These are phyloP conservation scores for Neelides folsomi DNA, from an alignment of 2,888 invertebrate species.

Conservation along the genomic window DNA sequence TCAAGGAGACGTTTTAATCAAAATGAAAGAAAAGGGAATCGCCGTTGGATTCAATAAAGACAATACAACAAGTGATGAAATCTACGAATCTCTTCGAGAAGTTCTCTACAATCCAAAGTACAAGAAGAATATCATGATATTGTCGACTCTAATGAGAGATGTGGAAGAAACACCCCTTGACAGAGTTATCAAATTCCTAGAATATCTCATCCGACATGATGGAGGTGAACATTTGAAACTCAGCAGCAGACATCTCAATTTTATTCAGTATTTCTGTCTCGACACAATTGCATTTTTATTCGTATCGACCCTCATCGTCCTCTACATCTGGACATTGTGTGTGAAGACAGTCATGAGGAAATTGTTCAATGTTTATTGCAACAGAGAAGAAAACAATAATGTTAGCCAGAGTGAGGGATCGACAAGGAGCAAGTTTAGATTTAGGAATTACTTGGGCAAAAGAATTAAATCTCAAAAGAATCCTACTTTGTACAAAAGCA, in stretches of 20 bases:
- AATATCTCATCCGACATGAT: constrained; percentile 35
- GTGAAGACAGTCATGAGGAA: background rate
- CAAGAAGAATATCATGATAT: constrained; percentile 21
- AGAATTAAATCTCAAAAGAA: too few species aligned
- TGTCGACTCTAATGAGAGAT: constrained; percentile 32
- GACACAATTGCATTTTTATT: constrained; percentile 33
- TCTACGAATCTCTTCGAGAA: constrained; percentile 29
- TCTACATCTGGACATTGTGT: background rate
- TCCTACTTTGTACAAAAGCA: too few species aligned
- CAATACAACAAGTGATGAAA: constrained; percentile 29
- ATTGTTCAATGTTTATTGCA: background rate
- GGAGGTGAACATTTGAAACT: constrained; percentile 36
- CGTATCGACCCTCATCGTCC: background rate
- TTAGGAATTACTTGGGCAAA: too few species aligned
- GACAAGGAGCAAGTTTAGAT: too few species aligned
- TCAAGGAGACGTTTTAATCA: constrained; percentile 37
- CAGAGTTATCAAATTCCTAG: constrained; percentile 34
- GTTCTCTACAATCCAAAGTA: constrained; percentile 34
- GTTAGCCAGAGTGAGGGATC: too few species aligned
- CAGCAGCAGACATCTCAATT: constrained; percentile 32
- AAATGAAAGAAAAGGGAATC: constrained; percentile 34
- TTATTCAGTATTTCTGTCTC: constrained; percentile 35
- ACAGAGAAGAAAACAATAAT: too few species aligned
- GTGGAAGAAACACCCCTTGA: constrained; percentile 33
- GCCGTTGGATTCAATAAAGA: constrained; percentile 34